A percentile compares a stretch with the other conserved stretches of the same genome.
phyloP scores from a whole-genome alignment of 2,888 invertebrate genomes.

The Spodoptera littoralis region DNA sequence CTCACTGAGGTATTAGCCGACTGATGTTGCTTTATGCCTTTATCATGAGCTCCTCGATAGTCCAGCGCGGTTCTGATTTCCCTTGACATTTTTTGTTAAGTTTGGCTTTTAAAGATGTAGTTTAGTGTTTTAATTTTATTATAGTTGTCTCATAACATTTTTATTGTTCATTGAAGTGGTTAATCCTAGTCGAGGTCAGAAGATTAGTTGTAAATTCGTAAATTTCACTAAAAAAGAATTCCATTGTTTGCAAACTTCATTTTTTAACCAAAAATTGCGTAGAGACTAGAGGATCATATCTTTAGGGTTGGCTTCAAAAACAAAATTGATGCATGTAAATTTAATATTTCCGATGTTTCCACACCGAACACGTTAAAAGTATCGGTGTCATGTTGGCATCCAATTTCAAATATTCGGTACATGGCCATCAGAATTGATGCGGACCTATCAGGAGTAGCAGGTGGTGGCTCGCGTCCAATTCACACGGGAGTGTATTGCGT shows the following conservation, averaged over 20 bases:
- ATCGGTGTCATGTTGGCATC: slow-evolving; percentile 39
- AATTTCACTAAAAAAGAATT: too few relatives aligned
- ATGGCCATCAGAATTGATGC: slow-evolving; percentile 68
- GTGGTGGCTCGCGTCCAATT: slow-evolving; percentile 72
- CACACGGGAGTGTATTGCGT: slow-evolving; percentile 67
- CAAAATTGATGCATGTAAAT: slow-evolving; percentile 1
- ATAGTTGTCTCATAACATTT: neutral
- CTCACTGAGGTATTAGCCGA: slow-evolving; percentile 56
- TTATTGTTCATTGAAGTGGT: neutral
- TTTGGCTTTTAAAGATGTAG: slow-evolving; percentile 9
- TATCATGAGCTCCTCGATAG: slow-evolving; percentile 52
- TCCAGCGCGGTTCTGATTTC: slow-evolving; percentile 47
- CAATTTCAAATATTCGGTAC: slow-evolving; percentile 60
- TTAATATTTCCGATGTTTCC: slow-evolving; percentile 22
- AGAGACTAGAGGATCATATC: too few relatives aligned
- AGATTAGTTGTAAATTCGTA: too few relatives aligned
- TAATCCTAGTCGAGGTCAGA: too few relatives aligned
- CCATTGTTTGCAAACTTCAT: too few relatives aligned
- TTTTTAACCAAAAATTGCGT: too few relatives aligned
- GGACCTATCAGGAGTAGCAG: slow-evolving; percentile 68
- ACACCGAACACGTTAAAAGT: slow-evolving; percentile 28
- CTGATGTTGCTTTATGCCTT: slow-evolving; percentile 51
- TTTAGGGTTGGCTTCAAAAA: too few relatives aligned
- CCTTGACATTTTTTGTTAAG: slow-evolving; percentile 41
- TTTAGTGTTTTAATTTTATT: slow-evolving; percentile 1